Base-by-base conservation (phyloP, 2,888 invertebrate species). In the Nomada fabriciana region DNA sequence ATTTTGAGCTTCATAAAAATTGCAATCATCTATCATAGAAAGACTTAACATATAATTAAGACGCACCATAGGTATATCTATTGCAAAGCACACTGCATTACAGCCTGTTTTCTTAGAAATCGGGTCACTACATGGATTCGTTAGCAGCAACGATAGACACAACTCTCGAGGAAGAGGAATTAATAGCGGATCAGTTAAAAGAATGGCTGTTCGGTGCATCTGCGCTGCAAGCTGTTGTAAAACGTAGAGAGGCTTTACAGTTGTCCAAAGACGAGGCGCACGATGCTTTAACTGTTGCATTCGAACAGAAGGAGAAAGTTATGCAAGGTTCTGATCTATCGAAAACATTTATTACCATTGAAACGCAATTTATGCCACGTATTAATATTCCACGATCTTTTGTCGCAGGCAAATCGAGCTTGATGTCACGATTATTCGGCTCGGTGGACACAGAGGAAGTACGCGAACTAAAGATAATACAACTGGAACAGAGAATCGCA, bases 161-260 rank as follows among this genome's bases (percentile, higher is more conserved):
- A 0, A 95, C 96, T 43, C 94, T 97, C 2, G 97, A 98, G 90
- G 97, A 97, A 88, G 97, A 98, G 91, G 97, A 98, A 90, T 95
- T 97, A 87, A 95, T 97, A 75, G 97, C 97, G 0, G 97, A 98
- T 93, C 97, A 97, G 93, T 94, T 98, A 71, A 97, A 97, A 91
- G 98, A 98, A 93, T 98, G 97, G 93, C 93, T 97, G 76, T 97
- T 97, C 91, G 97, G 96, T 91, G 96, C 97, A 0, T 95, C 96
- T 42, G 96, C 97, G 0, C 93, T 97, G 70, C 96, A 97, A 93
- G 96, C 96, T 82, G 95, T 97, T 42, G 97, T 97, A 89, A 95
- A 95, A 89, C 96, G 97, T 90, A 96, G 97, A 86, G 97, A 97
- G 91, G 95, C 96, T 50, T 89, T 97, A 83, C 97, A 97, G 93